phyloP scores from a whole-genome alignment of 2,113 vertebrate genomes.

The Fulica atra region DNA sequence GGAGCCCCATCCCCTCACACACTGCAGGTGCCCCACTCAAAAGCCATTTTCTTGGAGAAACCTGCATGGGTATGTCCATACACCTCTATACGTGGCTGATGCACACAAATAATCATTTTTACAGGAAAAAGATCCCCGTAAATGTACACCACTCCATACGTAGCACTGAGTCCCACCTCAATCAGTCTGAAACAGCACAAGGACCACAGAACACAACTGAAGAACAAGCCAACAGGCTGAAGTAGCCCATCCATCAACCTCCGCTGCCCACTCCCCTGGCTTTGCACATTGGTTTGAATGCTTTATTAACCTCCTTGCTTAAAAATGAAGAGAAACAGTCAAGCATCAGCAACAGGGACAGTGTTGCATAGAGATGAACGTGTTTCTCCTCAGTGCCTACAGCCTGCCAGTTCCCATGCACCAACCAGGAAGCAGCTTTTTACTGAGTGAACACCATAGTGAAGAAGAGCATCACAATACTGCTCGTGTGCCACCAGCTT shows the following conservation, averaged over 20 bases:
- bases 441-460: neutral
- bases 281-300: neutral
- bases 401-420: neutral
- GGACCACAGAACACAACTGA: neutral
- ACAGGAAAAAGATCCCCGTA: neutral
- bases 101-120: neutral
- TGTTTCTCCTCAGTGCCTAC: neutral
- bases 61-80: neutral
- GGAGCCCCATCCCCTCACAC: accelerated
- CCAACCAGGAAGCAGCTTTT: neutral
- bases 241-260: neutral
- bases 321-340: neutral
- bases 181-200: neutral
- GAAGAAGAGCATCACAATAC: neutral
- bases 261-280: neutral
- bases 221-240: neutral
- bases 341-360: neutral
- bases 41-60: neutral
- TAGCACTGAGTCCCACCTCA: neutral
- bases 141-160: accelerated
- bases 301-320: neutral
- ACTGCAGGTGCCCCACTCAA: neutral
- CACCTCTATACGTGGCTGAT: neutral
- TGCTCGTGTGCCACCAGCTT: accelerated
- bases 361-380: neutral